phyloP scores from a whole-genome alignment of 2,113 vertebrate genomes.

The Orcinus orca region DNA sequence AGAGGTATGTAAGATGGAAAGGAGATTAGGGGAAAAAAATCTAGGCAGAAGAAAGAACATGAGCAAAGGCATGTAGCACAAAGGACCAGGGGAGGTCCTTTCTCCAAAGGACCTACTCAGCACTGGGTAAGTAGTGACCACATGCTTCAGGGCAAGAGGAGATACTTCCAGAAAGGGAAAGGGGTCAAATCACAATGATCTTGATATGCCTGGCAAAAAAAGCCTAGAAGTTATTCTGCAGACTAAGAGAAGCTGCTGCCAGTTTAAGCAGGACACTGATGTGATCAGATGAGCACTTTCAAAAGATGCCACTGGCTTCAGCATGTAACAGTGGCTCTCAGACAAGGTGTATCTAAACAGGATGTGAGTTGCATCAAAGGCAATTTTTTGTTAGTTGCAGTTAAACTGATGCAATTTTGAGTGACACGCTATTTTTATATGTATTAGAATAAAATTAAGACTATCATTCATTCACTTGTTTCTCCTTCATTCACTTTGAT shows the following conservation, averaged over 20 bases:
- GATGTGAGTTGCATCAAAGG: not conserved
- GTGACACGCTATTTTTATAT: not conserved
- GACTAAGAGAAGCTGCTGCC: not conserved
- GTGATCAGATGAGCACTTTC: not conserved
- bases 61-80: not conserved
- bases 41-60: not conserved
- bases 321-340: not conserved
- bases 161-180: not conserved
- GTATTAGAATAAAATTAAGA: not conserved
- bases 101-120: not conserved
- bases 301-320: slow-evolving; percentile 38
- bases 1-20: not conserved
- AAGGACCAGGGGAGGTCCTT: not conserved
- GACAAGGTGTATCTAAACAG: not conserved
- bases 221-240: not conserved
- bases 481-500: not conserved
- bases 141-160: not conserved
- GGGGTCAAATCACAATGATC: not conserved
- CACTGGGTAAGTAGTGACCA: not conserved
- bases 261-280: not conserved
- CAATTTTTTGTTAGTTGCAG: not conserved
- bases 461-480: not conserved
- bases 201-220: too few species aligned
- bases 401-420: not conserved
- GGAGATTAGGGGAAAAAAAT: not conserved